Evolutionary conservation across 2,113 vertebrate species (phyloP).

Genomic region (Smithornis capensis): DNA sequence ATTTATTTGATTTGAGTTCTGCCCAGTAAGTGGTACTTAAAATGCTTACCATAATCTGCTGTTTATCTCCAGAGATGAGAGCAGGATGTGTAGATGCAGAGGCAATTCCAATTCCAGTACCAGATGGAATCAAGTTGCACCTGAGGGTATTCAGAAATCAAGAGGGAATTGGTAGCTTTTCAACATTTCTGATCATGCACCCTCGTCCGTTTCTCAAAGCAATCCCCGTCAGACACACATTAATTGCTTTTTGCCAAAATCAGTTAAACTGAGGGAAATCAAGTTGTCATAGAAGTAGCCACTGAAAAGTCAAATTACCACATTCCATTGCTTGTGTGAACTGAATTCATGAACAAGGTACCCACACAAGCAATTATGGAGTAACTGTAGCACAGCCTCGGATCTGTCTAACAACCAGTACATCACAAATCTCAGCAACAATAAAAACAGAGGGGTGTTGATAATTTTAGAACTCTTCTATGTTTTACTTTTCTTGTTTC

Average conservation of each 20-base stretch:
- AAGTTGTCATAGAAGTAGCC: background rate
- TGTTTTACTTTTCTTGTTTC: constrained; percentile 10
- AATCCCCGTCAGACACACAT: background rate
- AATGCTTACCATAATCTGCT: background rate
- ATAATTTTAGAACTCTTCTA: background rate
- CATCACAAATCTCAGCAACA: background rate
- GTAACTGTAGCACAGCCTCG: background rate
- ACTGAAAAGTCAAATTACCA: background rate
- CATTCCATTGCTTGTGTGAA: background rate
- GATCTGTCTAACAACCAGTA: background rate
- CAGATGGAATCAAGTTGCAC: background rate
- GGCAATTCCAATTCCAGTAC: background rate
- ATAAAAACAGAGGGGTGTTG: background rate
- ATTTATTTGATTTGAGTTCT: background rate
- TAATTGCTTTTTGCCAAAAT: background rate
- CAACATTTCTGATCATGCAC: background rate
- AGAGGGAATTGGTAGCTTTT: background rate
- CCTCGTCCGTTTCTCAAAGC: background rate
- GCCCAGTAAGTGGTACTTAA: background rate
- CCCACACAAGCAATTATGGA: background rate
- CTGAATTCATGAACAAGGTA: background rate
- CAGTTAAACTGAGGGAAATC: background rate
- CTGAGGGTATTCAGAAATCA: background rate
- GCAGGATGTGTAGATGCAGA: background rate
- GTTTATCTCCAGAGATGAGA: background rate